These are phyloP conservation scores for Microhierax caerulescens DNA, from an alignment of 2,797 vertebrate species.

Conservation along the genomic window DNA sequence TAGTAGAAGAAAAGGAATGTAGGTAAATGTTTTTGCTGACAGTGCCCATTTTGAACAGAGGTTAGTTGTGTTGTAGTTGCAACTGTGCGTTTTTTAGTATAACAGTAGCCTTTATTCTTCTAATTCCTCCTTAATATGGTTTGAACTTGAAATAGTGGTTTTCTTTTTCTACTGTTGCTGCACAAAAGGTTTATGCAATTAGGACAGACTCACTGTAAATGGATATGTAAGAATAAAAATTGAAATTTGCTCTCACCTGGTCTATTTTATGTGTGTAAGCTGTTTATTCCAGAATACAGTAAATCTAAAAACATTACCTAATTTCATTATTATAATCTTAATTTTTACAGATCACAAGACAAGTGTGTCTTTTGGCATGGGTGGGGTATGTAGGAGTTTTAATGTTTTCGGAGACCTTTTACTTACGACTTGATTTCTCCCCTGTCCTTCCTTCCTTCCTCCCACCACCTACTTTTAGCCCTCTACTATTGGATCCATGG, in stretches of 20 bases:
- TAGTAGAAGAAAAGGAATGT: background rate
- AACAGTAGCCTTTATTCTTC: background rate
- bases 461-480: slow-evolving; percentile 76
- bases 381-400: background rate
- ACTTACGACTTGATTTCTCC: background rate
- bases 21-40: background rate
- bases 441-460: background rate
- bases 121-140: background rate
- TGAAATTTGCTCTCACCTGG: background rate
- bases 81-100: background rate
- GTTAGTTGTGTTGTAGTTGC: background rate
- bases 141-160: background rate
- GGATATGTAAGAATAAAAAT: background rate
- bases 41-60: background rate
- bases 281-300: too few relatives aligned
- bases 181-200: background rate
- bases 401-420: background rate
- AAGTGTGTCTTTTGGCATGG: background rate
- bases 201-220: background rate
- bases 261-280: background rate
- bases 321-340: too few relatives aligned
- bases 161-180: background rate
- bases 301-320: too few relatives aligned
- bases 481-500: slow-evolving; percentile 95
- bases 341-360: background rate